Evolutionary conservation across 1,140 invertebrate species (phyloP), one percentile per base, ranked within the genome.

Genomic region (Cryptotermes secundus): DNA sequence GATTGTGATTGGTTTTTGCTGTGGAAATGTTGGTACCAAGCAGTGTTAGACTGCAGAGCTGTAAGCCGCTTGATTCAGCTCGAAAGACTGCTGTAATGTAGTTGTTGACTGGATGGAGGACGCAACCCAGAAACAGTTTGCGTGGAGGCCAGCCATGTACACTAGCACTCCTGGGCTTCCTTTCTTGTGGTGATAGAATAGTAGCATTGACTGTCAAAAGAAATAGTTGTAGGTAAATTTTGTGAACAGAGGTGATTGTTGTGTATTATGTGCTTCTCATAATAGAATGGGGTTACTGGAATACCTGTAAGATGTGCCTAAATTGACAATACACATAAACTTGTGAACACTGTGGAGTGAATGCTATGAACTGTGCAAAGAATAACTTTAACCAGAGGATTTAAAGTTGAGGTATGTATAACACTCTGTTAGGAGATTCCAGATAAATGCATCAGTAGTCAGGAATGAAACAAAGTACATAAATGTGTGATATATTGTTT

Each of bases 1-100:
- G 45, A 42, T 83, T 83, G 38, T 42, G 38, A 53, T 49, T 83
- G 38, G 83, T 35, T 65, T 83, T 83, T 53, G 49, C 34, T 83
- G 72, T 82, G 83, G 31, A 59, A 83, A 59, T 83, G 83, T 83
- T 83, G 83, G 83, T 45, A 45, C 49, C 34, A 31, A 83, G 49
- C 26, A 26, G 38, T 53, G 35, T 35, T 36, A 83, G 72, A 38
- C 59, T 42, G 59, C 26, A 72, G 59, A 72, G 59, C 59, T 72
- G 59, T 72, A 72, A 72, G 59, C 59, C 10, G 59, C 59, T 72
- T 72, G 59, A 72, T 72, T 72, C n/a, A 16, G 59, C 59, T 72
- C 31, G 59, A n/a, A 14, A 26, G 59, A 72, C 59, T 31, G 59
- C 59, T 72, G 49, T 65, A 36, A 19, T 16, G 19, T 83, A 49